Base-by-base conservation (phyloP, 2,888 invertebrate species). In the Ichneumon xanthorius region DNA sequence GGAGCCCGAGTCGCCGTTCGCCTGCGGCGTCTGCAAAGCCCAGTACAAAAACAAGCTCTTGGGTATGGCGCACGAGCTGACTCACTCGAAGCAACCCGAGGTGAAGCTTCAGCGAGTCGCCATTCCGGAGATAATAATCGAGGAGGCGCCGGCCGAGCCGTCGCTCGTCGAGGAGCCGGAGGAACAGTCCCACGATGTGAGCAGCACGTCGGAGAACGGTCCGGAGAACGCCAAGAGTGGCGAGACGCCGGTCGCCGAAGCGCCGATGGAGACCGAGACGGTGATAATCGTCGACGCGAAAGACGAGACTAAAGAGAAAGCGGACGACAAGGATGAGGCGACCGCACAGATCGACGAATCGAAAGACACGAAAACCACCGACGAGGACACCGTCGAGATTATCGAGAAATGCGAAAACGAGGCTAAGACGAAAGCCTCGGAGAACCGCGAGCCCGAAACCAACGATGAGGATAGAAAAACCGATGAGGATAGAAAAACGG, bases 41-140 rank as follows among this genome's bases (percentile, higher is more conserved):
- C 86, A 83, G 53, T 92, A 87, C 63, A 89, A 90, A 33, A 92
- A 85, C 45, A 92, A 89, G 81, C 82, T 92, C 0, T 73, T 87
- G 14, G 89, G 90, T 19, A 85, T 90, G 53, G 86, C 89, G 11
- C 93, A 93, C 58, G 90, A 91, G 76, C 70, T 93, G 16, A 88
- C 90, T 0, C 93, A 93, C 70, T 90, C 88, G 45, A 93, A 92
- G 61, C 90, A 90, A 33, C 88, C 90, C 5, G 84, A 88, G 75
- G 81, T 93, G 5, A 89, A 91, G 68, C 83, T 93, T 16, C 40
- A 90, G 14, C 91, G 90, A 75, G 67, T 92, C 14, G 22, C 16
- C 0, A 7, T 88, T 14, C 22, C 75, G 19, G 86, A 86, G 48
- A 55, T 50, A 16, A 75, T 76, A 22, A 58, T 48, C 37, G 63